Conservation (phyloP, 2,797 vertebrate genomes). For the Dicrostonyx torquatus region DNA sequence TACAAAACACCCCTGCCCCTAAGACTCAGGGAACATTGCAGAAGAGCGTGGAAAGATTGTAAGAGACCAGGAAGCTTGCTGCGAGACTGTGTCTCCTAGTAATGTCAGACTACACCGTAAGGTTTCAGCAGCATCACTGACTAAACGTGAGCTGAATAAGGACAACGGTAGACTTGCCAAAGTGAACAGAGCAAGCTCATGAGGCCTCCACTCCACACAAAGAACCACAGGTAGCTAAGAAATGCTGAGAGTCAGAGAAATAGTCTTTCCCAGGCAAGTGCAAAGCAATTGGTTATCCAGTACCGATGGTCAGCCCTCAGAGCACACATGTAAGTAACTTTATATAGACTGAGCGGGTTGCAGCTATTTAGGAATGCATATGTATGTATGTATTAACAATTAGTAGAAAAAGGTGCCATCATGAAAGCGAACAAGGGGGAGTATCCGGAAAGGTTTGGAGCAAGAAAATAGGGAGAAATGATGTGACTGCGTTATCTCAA, state of each 20-base stretch:
- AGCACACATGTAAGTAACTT: neutral
- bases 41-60: neutral
- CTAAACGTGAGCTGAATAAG: neutral
- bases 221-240: too few relatives aligned
- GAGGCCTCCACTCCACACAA: neutral
- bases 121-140: neutral
- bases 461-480: neutral
- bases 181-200: too few relatives aligned
- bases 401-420: neutral
- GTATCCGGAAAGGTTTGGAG: neutral
- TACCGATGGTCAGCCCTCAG: neutral
- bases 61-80: neutral
- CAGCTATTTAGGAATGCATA: neutral
- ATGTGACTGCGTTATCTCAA: neutral
- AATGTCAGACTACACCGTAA: neutral
- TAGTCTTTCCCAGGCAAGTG: neutral
- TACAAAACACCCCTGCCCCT: neutral
- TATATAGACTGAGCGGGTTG: neutral
- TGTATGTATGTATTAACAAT: neutral
- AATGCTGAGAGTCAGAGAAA: too few relatives aligned
- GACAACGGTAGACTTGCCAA: accelerated
- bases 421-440: neutral
- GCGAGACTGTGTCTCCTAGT: neutral
- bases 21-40: neutral
- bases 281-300: neutral